Evolutionary conservation across 2,797 vertebrate species (phyloP), one percentile per base, ranked within the genome.

Genomic region (Poecile montanus): DNA sequence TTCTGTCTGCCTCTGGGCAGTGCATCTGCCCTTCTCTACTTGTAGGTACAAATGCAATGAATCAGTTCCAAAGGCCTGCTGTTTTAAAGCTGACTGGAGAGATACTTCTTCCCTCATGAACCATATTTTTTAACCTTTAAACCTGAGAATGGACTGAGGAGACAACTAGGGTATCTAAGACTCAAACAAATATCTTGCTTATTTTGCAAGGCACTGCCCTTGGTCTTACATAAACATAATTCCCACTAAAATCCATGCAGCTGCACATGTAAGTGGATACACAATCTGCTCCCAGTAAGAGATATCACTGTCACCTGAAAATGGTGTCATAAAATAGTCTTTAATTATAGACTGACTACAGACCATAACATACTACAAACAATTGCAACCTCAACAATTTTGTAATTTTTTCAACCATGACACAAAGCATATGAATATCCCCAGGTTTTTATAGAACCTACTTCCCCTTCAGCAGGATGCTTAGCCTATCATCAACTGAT

Each of bases 401-500:
- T 45, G 8, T 38, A 9, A 51, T 57, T 38, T 78, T 26, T 53
- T 57, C 57, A 84, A 19, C 22, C 25, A 44, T 10, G 11, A 77
- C 30, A 36, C 38, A 76, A 85, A 79, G 32, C 16, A 27, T 53
- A 61, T 7, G 3, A 57, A n/a, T 45, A 21, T 68, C 38, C 58
- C 62, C 47, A 67, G 7, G 66, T 30, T 95, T 75, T 20, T 18
- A 60, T 1, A 83, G 53, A 75, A 98, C 98, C 36, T 98, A 99
- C 99, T 98, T 99, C 95, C 99, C 99, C 97, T 99, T 99, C 74
- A 99, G 98, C 22, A 99, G 98, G 88, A 99, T 98, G 98, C 99
- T 99, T 71, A 99, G 98, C 51, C 99, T 99, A 72, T 99, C 99
- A 21, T 99, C 99, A 92, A 99, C 99, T 7, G 99, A 99, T 40